Conservation (phyloP, 1,140 invertebrate species). For the Pristionchus pacificus region DNA sequence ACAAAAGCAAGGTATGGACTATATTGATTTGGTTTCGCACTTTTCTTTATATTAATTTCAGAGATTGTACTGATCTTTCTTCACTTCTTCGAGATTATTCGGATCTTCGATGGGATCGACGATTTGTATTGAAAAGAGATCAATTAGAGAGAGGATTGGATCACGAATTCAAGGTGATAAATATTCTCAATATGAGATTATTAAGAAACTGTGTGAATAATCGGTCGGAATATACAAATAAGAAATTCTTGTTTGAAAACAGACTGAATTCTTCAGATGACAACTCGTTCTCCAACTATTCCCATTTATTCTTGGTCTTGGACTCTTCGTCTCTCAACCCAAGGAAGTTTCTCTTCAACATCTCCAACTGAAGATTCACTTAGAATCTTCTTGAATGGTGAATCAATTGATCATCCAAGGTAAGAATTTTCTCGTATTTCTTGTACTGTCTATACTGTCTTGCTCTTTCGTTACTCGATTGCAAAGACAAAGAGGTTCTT, state of each 20-base stretch:
- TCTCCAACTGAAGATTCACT: conserved; percentile 1
- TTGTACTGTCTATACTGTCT: too few relatives aligned
- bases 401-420: neutral
- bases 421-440: too few relatives aligned
- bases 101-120: conserved; percentile 60
- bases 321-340: conserved; percentile 59
- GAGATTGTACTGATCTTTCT: conserved; percentile 57
- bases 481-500: too few relatives aligned
- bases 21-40: neutral
- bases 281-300: conserved; percentile 58
- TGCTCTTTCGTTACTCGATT: too few relatives aligned
- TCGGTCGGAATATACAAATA: neutral
- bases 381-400: neutral
- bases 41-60: conserved; percentile 32
- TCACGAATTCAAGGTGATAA: conserved; percentile 10
- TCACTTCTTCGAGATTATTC: conserved; percentile 60
- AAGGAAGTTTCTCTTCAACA: conserved; percentile 1
- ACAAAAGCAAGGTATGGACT: neutral
- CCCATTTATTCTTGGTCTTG: conserved; percentile 60
- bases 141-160: conserved; percentile 9
- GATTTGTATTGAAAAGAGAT: conserved; percentile 44
- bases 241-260: conserved; percentile 14
- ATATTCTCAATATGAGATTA: conserved; percentile 2
- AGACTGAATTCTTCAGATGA: conserved; percentile 55
- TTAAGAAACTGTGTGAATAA: conserved; percentile 3